Base-by-base conservation (phyloP, 2,113 vertebrate species). In the Phrynosoma platyrhinos region DNA sequence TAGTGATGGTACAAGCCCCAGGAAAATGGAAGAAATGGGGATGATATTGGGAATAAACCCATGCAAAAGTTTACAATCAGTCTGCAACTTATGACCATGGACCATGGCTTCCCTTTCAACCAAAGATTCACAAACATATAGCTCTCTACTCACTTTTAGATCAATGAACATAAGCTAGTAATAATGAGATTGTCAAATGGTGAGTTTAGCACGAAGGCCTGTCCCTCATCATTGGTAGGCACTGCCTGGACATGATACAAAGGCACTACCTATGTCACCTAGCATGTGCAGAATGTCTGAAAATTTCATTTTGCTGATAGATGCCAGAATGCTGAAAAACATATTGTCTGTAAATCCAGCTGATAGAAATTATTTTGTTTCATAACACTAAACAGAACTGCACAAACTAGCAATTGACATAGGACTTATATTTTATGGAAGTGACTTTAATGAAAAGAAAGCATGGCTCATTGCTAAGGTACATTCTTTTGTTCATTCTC, bases 311-410 rank as follows among this genome's bases (percentile, higher is more conserved):
- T 82, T 69, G 14, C 4, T 47, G 36, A 83, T 52, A 83, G 9
- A 4, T 52, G 66, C 27, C 20, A 9, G 27, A 53, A 71, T 36
- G 9, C 14, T 68, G 27, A 83, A 30, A 0, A 69, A 47, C 42
- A 47, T n/a, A 71, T 52, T 52, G 68, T 52, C 21, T 66, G 80
- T 42, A 82, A 68, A 68, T 42, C 14, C 68, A 83, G n/a, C 47
- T n/a, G 16, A 83, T 47, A 47, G 42, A 6, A 47, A 47, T 47
- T 6, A 58, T 21, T 88, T 87, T 40, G 88, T 20, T 40, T 88
- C 80, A 40, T 42, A 91, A 83, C 83, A 77, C 79, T 89, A 74
- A 77, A 91, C n/a, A 87, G 84, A 27, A 32, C 78, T 74, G 3
- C 55, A 91, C 91, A 90, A 62, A 83, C 40, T 12, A 30, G 42